Evolutionary conservation across 2,797 vertebrate genomes (phyloP), one percentile per base, ranked within the genome.

Genomic region (Pristis pectinata): DNA sequence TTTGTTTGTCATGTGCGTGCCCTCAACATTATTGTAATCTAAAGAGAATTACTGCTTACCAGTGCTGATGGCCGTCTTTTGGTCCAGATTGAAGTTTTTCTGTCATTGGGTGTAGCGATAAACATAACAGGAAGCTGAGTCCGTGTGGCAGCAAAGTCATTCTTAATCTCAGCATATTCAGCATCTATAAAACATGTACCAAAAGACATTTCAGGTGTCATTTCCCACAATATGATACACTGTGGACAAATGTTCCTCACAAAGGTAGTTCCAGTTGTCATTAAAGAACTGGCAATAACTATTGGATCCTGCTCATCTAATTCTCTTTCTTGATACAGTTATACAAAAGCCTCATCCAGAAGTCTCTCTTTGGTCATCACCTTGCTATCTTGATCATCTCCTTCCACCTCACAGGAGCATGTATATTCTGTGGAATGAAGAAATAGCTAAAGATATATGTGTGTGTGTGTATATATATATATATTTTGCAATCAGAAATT

Each of bases 71-170:
- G 99, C 11, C 95, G 95, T 83, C 96, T 96, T 95, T 97, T 98
- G 70, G 99, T 99, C 99, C 98, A 99, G 95, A 98, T 61, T 7
- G 99, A 99, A 19, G 82, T 95, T 89, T 96, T 98, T 95, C 96
- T 97, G 96, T 99, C 99, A 95, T 97, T 98, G 74, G 99, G 98
- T 5, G 98, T 99, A 94, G 98, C 96, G 0, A 99, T 97, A 96
- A 99, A 99, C 98, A 99, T 98, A 95, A 98, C 95, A 0, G 99
- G 99, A 79, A 98, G 97, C 72, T 95, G 97, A 93, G 98, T 96
- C 91, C 99, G 98, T 95, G 97, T 96, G 83, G 97, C 97, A 95
- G 97, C 96, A 96, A 99, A 99, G 96, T 97, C 96, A 95, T 98
- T 99, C 97, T 97, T 98, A 96, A 99, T 98, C 96, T 98, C 98